Base-by-base conservation (phyloP, 2,888 invertebrate genomes). In the Drosophila lacicola region DNA sequence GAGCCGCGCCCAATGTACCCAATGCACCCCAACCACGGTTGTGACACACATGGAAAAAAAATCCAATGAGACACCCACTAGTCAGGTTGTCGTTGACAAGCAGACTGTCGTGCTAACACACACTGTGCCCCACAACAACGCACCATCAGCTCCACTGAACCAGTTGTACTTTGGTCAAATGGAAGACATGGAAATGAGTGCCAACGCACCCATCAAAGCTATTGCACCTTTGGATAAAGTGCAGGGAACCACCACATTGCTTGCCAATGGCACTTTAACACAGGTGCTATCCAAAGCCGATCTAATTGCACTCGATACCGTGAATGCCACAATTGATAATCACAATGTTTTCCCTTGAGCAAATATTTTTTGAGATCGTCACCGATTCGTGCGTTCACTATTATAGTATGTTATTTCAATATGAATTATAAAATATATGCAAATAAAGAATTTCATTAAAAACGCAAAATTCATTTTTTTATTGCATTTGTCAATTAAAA, bases 271-370 rank as follows among this genome's bases (percentile, higher is more conserved):
- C 33, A 33, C 65, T 0, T 6, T 19, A 1, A 39, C 21, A 2
- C 41, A 71, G 37, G 34, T 46, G 5, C 17, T 8, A 13, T 46
- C 51, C 42, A 73, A 70, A 14, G 58, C 56, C 3, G 46, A 74
- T 8, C 58, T 66, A 1, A 51, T 78, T 21, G 74, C 66, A 3
- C 53, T 45, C 5, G 56, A 63, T 6, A 34, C 55, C 14, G 33
- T 54, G 1, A 70, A 74, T 21, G 60, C 39, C 29, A 70, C 70
- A 5, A n/a, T n/a, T 3, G 21, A 61, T 1, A n/a, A 33, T 1
- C 21, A 3, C 8, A 37, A 47, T 17, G 34, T 58, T 11, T 47
- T 19, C 1, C 29, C 39, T 6, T 39, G 6, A 21, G 1, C 2
- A 10, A 29, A 8, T 8, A 17, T 17, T 4, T 8, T 13, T 6